Base-by-base conservation (phyloP, 2,113 vertebrate species). In the Triplophysa tibetana region DNA sequence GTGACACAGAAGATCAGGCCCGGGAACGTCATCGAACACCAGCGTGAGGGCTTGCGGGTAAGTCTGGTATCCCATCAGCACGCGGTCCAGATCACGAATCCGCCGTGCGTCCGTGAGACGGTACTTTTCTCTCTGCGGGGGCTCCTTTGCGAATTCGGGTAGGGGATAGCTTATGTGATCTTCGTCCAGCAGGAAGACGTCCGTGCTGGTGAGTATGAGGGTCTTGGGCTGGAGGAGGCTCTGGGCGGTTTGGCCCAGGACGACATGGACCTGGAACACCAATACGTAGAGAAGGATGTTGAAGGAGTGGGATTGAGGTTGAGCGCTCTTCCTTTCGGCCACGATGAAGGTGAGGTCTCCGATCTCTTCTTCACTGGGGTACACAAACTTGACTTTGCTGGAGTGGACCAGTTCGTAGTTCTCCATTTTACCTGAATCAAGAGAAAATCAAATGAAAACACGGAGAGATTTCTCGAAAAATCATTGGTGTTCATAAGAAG, bases 331-430 rank as follows among this genome's bases (percentile, higher is more conserved):
- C 87, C 95, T 96, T 87, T 98, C 96, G 5, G 96, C 92, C 78
- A 98, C 95, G 0, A 93, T 95, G 91, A 96, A 98, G 11, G 95
- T 96, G 81, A 99, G 93, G 90, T 99, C 97, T 14, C 95, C 97
- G 60, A 99, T 96, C 89, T 99, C 97, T 88, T 99, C 98, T 87
- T 99, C 98, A 8, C 95, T 99, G 26, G 98, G 98, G 87, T 98
- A 99, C 81, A 98, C 91, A 77, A 99, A 99, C 86, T 96, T 98
- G 87, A 99, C 97, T 69, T 93, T 93, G 89, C 97, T 98, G 13
- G 97, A 96, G 85, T 99, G 98, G 84, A 99, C 94, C 87, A 98
- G 91, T 92, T 98, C 97, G 1, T 99, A 98, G 89, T 99, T 98
- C 81, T 98, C 95, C 95, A 99, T 95, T 91, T 96, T 98, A 61